Evolutionary conservation across 2,797 vertebrate species (phyloP).

Genomic region (Mus minutoides): DNA sequence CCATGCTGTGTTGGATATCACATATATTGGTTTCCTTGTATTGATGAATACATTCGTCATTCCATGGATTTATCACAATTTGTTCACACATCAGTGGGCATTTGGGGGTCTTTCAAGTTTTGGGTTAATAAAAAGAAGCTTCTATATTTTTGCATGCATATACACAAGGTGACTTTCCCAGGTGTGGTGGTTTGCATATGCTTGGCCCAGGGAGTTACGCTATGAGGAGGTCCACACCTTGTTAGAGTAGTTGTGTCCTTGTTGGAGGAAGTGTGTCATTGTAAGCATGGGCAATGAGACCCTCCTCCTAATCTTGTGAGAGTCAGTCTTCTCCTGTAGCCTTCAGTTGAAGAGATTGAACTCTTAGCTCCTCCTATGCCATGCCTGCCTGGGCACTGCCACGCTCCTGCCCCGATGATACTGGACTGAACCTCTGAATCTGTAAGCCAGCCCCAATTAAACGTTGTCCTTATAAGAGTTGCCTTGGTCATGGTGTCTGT

Average conservation of each 20-base stretch:
- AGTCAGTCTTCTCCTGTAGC: background rate
- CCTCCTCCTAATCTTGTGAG: background rate
- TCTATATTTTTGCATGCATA: background rate
- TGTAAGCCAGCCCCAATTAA: background rate
- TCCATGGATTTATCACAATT: background rate
- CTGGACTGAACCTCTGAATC: background rate
- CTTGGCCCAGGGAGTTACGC: background rate
- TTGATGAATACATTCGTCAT: background rate
- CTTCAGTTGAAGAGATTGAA: background rate
- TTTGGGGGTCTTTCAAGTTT: background rate
- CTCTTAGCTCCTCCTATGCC: background rate
- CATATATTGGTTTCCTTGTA: background rate
- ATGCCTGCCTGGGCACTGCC: background rate
- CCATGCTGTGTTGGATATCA: too few species aligned
- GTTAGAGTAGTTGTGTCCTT: background rate
- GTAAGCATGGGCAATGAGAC: background rate
- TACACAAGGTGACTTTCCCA: background rate
- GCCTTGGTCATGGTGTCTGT: background rate
- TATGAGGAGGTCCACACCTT: too few species aligned
- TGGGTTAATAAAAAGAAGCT: slow-evolving; percentile 22
- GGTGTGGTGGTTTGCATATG: background rate
- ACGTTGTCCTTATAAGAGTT: background rate
- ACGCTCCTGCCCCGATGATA: background rate
- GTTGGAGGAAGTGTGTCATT: background rate
- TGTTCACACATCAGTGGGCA: background rate